These are phyloP conservation scores for Sinosuthora webbiana DNA, from an alignment of 2,113 vertebrate genomes.

Conservation along the genomic window DNA sequence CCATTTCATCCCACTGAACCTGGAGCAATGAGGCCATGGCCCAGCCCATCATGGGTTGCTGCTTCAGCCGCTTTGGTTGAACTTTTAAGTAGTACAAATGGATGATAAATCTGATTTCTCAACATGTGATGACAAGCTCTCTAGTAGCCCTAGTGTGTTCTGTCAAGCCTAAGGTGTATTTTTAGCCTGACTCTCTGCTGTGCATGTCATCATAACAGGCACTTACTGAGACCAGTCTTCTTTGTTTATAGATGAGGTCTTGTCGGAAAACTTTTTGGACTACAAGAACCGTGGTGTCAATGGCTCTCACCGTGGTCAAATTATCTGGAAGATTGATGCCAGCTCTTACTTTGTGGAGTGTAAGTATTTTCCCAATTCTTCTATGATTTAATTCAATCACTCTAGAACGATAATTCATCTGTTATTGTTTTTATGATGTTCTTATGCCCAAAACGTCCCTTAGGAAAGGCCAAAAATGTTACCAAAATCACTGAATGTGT, in stretches of 20 bases:
- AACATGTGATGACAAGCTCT: not conserved
- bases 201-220: not conserved
- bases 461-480: not conserved
- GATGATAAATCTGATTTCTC: not conserved
- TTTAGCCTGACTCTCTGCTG: not conserved
- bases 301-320: constrained; percentile 93
- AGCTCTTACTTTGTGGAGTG: constrained; percentile 88
- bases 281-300: constrained; percentile 97
- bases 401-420: not conserved
- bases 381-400: not conserved
- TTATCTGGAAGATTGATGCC: constrained; percentile 95
- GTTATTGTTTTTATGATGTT: not conserved
- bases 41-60: not conserved
- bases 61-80: accelerated
- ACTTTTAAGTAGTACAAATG: not conserved
- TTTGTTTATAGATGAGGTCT: constrained; percentile 83
- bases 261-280: constrained; percentile 96
- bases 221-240: not conserved
- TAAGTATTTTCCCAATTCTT: constrained; percentile 71
- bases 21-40: not conserved
- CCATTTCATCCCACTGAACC: not conserved
- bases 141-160: not conserved
- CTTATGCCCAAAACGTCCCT: not conserved
- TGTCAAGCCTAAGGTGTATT: not conserved
- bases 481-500: not conserved